A percentile compares a stretch with the other conserved stretches of the same genome.
phyloP scores from a whole-genome alignment of 2,113 vertebrate species.

The Dunckerocampus dactyliophorus region DNA sequence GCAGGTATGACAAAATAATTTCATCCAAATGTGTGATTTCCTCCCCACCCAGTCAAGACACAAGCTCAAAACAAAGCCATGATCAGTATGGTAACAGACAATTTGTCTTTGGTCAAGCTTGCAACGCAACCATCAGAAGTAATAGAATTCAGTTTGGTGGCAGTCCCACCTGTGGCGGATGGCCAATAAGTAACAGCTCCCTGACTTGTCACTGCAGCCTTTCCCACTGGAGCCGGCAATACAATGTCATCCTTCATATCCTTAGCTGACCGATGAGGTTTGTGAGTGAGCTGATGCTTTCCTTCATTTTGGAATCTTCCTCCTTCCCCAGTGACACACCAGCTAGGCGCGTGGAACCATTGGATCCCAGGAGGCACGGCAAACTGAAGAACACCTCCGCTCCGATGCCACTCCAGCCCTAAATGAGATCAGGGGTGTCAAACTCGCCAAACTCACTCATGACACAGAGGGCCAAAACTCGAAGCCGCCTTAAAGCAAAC shows the following conservation, averaged over 20 bases:
- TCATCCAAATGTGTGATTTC: neutral
- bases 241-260: conserved; percentile 75
- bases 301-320: conserved; percentile 74
- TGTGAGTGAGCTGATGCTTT: conserved; percentile 76
- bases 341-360: conserved; percentile 77
- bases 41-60: neutral
- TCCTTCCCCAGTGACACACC: conserved; percentile 70
- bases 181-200: neutral
- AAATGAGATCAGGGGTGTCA: conserved; percentile 2
- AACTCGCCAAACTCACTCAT: too few species aligned
- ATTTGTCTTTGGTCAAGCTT: neutral
- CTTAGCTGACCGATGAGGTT: conserved; percentile 81
- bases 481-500: too few species aligned
- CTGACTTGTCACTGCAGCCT: neutral
- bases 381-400: conserved; percentile 91
- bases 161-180: neutral
- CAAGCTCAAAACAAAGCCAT: neutral
- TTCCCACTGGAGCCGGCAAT: neutral
- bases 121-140: neutral
- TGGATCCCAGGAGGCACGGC: conserved; percentile 81
- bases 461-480: too few species aligned
- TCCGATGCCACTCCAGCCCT: conserved; percentile 83
- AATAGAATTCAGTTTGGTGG: neutral
- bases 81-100: neutral
- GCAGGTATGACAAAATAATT: neutral